Conservation (phyloP, 1,140 invertebrate genomes). For the Zaprionus gabonicus region DNA sequence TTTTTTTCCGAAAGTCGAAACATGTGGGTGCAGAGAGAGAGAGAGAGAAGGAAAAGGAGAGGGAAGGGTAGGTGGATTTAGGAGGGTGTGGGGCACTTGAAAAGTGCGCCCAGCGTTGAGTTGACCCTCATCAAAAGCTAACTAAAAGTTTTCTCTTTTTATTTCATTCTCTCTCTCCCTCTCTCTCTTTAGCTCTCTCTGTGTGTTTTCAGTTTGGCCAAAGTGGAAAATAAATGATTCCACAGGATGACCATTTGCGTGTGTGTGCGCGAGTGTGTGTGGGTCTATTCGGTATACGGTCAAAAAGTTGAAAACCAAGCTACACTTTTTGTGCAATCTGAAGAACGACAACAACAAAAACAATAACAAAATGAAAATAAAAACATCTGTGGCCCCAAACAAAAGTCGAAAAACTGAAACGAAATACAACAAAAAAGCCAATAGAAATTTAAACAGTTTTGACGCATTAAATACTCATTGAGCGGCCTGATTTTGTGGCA, state of each 20-base stretch:
- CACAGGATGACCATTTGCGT: slow-evolving; percentile 82
- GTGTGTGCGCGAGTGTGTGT: slow-evolving; percentile 33
- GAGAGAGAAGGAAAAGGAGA: background rate
- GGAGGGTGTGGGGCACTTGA: slow-evolving; percentile 56
- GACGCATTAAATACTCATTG: slow-evolving; percentile 81
- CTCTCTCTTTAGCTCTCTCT: background rate
- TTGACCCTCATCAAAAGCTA: slow-evolving; percentile 83
- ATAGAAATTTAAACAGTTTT: slow-evolving; percentile 83
- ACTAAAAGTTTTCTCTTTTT: slow-evolving; percentile 80
- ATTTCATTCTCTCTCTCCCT: slow-evolving; percentile 15
- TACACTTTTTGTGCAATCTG: slow-evolving; percentile 67
- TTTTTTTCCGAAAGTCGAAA: slow-evolving; percentile 3
- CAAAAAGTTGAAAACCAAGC: slow-evolving; percentile 79
- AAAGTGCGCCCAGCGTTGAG: slow-evolving; percentile 73
- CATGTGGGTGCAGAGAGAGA: slow-evolving; percentile 6
- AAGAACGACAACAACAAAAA: slow-evolving; percentile 33
- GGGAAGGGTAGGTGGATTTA: background rate
- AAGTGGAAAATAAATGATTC: slow-evolving; percentile 83
- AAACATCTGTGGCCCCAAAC: slow-evolving; percentile 68
- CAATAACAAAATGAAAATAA: slow-evolving; percentile 41
- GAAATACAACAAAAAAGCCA: slow-evolving; percentile 69
- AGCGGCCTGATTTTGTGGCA: slow-evolving; percentile 16
- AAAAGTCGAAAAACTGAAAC: slow-evolving; percentile 74
- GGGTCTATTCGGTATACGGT: slow-evolving; percentile 37
- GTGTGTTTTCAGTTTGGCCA: slow-evolving; percentile 69